phyloP scores from a whole-genome alignment of 1,140 invertebrate genomes.

The Aphaenogaster ashmeadi region DNA sequence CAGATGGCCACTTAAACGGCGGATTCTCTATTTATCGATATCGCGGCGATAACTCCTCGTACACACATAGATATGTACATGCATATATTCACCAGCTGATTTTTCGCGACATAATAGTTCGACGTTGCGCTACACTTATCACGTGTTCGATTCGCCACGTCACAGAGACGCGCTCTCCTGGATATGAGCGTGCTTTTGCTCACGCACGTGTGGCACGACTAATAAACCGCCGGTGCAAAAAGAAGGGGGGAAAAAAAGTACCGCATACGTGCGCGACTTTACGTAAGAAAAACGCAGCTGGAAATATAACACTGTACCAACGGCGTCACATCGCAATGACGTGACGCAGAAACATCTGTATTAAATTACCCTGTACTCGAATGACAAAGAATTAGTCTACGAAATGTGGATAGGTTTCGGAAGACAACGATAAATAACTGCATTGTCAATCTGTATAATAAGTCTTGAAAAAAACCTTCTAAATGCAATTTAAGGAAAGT shows the following conservation, averaged over 20 bases:
- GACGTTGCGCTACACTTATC: not conserved
- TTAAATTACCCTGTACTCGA: conserved; percentile 25
- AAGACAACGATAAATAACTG: not conserved
- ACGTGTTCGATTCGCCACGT: not conserved
- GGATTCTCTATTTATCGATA: conserved; percentile 24
- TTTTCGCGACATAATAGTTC: conserved; percentile 6
- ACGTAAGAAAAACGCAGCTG: conserved; percentile 43
- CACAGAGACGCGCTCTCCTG: not conserved
- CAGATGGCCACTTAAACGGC: not conserved
- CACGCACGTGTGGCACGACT: conserved; percentile 1
- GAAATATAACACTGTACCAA: conserved; percentile 41
- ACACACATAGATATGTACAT: not conserved
- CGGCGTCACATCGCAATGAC: not conserved
- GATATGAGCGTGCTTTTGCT: not conserved
- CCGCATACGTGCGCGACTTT: not conserved
- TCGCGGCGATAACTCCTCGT: not conserved
- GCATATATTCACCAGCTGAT: not conserved
- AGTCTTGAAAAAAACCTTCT: not conserved
- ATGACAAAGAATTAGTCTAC: not conserved
- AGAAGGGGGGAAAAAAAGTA: not conserved
- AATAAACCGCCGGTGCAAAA: conserved; percentile 7
- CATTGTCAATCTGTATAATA: not conserved
- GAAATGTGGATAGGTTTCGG: not conserved
- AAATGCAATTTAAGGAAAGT: not conserved
- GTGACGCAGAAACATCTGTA: conserved; percentile 37